Conservation (phyloP, 2,888 invertebrate genomes). For the Imbricaverruca yamaguchii region DNA sequence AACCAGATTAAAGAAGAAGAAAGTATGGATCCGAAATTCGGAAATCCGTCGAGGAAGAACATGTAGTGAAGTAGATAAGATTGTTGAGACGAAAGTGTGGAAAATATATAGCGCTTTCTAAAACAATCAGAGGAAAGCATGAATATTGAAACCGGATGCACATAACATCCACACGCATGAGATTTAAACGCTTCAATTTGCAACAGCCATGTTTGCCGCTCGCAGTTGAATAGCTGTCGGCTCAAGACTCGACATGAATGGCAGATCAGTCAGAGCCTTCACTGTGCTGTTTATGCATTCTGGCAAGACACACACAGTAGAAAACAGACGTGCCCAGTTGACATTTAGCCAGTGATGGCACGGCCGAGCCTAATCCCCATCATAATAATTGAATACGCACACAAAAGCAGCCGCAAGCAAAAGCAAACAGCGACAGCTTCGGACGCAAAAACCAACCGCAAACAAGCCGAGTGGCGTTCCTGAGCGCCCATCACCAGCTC, state of each 20-base stretch:
- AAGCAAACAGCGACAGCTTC: neutral
- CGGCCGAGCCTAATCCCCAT: neutral
- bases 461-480: neutral
- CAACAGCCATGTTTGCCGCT: too few species aligned
- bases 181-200: too few species aligned
- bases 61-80: too few species aligned
- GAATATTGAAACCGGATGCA: too few species aligned
- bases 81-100: too few species aligned
- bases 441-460: neutral
- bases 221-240: neutral
- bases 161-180: too few species aligned
- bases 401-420: neutral
- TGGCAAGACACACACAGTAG: neutral
- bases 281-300: neutral
- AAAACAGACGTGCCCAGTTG: neutral
- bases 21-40: too few species aligned
- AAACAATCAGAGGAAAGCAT: too few species aligned
- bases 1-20: too few species aligned
- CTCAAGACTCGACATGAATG: neutral
- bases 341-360: neutral
- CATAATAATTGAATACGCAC: constrained; percentile 10
- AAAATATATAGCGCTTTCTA: too few species aligned
- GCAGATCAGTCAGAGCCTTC: neutral
- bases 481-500: neutral
- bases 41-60: too few species aligned